Conservation (phyloP, 2,888 invertebrate species). For the Orthosia incerta region DNA sequence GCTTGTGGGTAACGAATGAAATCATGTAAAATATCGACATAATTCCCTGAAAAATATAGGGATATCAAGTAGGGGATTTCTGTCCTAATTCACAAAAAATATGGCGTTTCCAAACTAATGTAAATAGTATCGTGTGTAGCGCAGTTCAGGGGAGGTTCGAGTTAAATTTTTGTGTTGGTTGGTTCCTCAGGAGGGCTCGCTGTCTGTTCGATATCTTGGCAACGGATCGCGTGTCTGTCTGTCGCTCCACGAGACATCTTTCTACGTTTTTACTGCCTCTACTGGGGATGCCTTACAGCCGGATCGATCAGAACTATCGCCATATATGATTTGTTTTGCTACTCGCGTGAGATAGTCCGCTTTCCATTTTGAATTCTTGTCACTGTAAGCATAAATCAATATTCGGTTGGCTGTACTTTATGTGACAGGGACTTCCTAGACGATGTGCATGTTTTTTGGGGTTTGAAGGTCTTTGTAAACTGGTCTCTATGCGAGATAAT, state of each 20-base stretch:
- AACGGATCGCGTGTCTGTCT: slow-evolving; percentile 84
- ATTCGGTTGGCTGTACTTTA: slow-evolving; percentile 42
- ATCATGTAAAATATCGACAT: slow-evolving; percentile 22
- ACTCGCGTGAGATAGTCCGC: slow-evolving; percentile 69
- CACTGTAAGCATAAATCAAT: slow-evolving; percentile 57
- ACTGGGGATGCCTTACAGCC: slow-evolving; percentile 69
- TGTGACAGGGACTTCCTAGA: slow-evolving; percentile 47
- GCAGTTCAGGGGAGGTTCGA: slow-evolving; percentile 40
- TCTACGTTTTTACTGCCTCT: slow-evolving; percentile 83
- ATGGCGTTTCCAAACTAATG: slow-evolving; percentile 44
- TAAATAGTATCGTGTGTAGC: slow-evolving; percentile 49
- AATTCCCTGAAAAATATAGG: slow-evolving; percentile 23
- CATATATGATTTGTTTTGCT: slow-evolving; percentile 86
- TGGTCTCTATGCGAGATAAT: neutral
- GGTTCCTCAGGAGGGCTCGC: slow-evolving; percentile 59
- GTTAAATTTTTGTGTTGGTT: slow-evolving; percentile 51
- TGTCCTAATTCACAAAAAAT: slow-evolving; percentile 48
- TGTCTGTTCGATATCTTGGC: slow-evolving; percentile 87
- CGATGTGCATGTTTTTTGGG: slow-evolving; percentile 33
- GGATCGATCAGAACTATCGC: slow-evolving; percentile 80
- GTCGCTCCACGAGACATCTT: slow-evolving; percentile 76
- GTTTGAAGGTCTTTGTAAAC: slow-evolving; percentile 22
- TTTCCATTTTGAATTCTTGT: slow-evolving; percentile 59
- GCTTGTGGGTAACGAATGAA: slow-evolving; percentile 3
- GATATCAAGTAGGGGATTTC: slow-evolving; percentile 20